Evolutionary conservation across 2,888 invertebrate species (phyloP).

Genomic region (Dasypogon diadema): DNA sequence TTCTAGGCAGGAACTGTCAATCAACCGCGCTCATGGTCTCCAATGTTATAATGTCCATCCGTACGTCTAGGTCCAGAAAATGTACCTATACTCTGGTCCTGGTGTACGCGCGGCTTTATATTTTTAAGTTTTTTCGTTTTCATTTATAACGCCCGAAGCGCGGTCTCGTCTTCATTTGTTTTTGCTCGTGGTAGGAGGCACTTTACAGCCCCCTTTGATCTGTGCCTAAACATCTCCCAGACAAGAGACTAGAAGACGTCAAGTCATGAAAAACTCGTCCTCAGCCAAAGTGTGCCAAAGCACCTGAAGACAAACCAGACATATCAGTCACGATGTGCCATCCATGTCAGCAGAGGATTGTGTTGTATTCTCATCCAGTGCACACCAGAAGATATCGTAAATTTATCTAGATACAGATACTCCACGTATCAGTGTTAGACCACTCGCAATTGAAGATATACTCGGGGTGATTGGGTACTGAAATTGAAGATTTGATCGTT

Average conservation of each 20-base stretch:
- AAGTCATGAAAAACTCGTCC: slow-evolving; percentile 37
- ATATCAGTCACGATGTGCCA: no score
- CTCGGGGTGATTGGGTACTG: no score
- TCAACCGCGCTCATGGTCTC: slow-evolving; percentile 15
- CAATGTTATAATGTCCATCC: no score
- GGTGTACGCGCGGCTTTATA: background rate
- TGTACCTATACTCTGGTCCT: background rate
- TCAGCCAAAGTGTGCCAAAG: slow-evolving; percentile 34
- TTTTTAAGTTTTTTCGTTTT: background rate
- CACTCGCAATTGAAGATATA: no score
- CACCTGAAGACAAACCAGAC: background rate
- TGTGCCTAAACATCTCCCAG: slow-evolving; percentile 35
- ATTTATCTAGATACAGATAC: no score
- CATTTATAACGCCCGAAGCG: slow-evolving; percentile 30
- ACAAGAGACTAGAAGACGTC: slow-evolving; percentile 29
- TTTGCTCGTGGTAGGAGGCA: slow-evolving; percentile 27
- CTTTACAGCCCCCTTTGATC: slow-evolving; percentile 35
- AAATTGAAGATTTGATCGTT: no score
- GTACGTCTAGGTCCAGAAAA: background rate
- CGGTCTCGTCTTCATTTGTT: slow-evolving; percentile 35
- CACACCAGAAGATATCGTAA: no score
- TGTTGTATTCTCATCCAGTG: no score
- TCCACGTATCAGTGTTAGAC: no score
- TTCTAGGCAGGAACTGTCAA: slow-evolving; percentile 44
- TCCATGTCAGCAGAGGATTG: no score